A percentile compares a stretch with the other conserved stretches of the same genome.
Evolutionary conservation across 1,140 invertebrate species (phyloP).

Genomic region (Drosophila malerkotliana): DNA sequence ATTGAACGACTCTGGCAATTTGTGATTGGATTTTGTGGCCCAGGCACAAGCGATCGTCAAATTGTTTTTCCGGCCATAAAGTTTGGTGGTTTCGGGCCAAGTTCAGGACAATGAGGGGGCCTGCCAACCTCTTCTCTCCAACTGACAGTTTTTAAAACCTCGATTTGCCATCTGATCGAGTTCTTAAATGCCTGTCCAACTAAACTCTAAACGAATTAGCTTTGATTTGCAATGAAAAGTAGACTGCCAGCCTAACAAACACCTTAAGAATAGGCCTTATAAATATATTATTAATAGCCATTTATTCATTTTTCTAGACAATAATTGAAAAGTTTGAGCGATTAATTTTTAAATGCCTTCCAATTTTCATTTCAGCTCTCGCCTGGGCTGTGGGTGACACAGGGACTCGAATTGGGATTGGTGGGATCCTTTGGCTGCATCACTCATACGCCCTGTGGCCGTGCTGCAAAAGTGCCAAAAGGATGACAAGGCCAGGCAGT

Average conservation of each 20-base stretch:
- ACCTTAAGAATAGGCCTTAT: background rate
- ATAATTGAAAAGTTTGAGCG: conserved; percentile 1
- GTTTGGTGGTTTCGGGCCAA: background rate
- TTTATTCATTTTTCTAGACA: background rate
- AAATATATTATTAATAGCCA: too few relatives aligned
- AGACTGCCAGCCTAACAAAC: background rate
- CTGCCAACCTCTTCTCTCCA: background rate
- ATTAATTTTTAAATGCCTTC: background rate
- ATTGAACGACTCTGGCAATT: conserved; percentile 47
- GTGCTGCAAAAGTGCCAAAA: background rate
- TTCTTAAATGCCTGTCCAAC: background rate
- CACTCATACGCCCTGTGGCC: conserved; percentile 48
- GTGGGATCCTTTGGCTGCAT: conserved; percentile 25
- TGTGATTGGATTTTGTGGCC: conserved; percentile 50
- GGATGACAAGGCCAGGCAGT: background rate
- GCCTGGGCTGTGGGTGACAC: background rate
- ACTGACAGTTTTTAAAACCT: background rate
- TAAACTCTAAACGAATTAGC: too few relatives aligned
- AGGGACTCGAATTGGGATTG: conserved; percentile 12
- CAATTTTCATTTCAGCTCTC: background rate
- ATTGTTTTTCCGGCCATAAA: conserved; percentile 39
- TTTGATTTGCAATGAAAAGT: too few relatives aligned
- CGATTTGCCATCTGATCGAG: background rate
- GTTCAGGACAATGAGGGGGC: background rate
- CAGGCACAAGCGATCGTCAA: conserved; percentile 31